These are phyloP conservation scores for Petrolisthes cinctipes DNA, from an alignment of 2,888 invertebrate genomes.

Conservation along the genomic window DNA sequence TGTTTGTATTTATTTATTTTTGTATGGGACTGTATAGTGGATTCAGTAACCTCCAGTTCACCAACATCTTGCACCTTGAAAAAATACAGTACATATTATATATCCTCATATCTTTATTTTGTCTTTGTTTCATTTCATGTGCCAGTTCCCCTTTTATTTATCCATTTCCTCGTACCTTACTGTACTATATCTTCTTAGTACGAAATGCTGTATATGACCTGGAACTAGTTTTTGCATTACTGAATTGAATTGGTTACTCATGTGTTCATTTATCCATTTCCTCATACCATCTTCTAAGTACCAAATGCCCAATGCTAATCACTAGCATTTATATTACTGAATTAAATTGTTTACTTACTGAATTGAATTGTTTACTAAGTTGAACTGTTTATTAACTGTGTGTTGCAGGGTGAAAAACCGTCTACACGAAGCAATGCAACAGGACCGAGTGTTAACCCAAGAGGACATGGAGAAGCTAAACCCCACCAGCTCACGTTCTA, in stretches of 20 bases:
- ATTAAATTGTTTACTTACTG: background rate
- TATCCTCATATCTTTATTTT: background rate
- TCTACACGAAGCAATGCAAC: constrained; percentile 91
- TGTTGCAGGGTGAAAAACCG: constrained; percentile 88
- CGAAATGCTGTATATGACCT: too few relatives aligned
- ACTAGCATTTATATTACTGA: background rate
- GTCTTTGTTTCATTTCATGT: background rate
- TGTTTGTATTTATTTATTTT: too few relatives aligned
- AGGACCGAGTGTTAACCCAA: constrained; percentile 85
- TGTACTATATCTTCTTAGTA: too few relatives aligned
- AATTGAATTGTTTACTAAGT: background rate
- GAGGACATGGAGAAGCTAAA: constrained; percentile 90
- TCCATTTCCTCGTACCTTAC: too few relatives aligned
- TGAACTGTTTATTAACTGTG: constrained; percentile 66
- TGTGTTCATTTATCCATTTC: background rate
- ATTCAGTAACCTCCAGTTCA: too few relatives aligned
- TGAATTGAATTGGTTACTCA: background rate
- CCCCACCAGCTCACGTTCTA: constrained; percentile 92
- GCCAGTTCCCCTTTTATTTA: too few relatives aligned
- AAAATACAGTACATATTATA: background rate
- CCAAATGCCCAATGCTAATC: too few relatives aligned
- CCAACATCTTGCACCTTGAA: too few relatives aligned
- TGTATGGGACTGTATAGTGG: too few relatives aligned
- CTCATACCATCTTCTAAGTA: too few relatives aligned
- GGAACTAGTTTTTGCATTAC: too few relatives aligned